A percentile compares a stretch with the other conserved stretches of the same genome.
phyloP scores from a whole-genome alignment of 1,140 invertebrate genomes.

The Apis dorsata region DNA sequence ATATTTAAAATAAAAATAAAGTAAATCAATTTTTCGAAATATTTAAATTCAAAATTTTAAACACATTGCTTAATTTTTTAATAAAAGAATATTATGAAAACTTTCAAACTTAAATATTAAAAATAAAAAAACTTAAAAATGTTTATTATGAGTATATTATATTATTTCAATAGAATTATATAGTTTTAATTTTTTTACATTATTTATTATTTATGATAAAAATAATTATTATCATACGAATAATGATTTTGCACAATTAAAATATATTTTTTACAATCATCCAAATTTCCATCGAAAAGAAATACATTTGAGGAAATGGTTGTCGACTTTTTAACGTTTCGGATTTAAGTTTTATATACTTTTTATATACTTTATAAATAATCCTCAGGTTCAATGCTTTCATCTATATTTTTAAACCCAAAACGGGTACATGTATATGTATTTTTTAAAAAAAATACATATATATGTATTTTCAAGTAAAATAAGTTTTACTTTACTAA shows the following conservation, averaged over 20 bases:
- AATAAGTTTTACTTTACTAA: background rate
- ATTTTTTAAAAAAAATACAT: constrained; percentile 5
- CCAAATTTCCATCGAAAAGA: constrained; percentile 22
- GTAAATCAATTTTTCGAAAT: background rate
- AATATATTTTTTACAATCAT: constrained; percentile 35
- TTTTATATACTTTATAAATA: background rate
- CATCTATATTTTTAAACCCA: background rate
- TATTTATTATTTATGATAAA: constrained; percentile 18
- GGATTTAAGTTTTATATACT: background rate
- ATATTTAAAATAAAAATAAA: background rate
- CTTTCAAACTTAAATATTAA: background rate
- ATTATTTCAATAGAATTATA: constrained; percentile 13
- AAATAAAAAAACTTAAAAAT: background rate
- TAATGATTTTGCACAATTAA: background rate
- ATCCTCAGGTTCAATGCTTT: background rate
- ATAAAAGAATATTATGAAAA: background rate
- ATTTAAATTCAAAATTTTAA: background rate
- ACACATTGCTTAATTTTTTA: background rate
- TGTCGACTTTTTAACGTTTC: background rate
- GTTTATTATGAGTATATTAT: background rate
- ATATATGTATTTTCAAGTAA: background rate
- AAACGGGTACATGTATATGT: constrained; percentile 9
- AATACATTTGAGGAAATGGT: constrained; percentile 3
- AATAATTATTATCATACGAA: background rate
- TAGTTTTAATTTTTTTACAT: constrained; percentile 3